Percentiles rank a stretch among this genome's conserved stretches.
Conservation (phyloP, 2,113 vertebrate species). For the Pterocles orientalis region DNA sequence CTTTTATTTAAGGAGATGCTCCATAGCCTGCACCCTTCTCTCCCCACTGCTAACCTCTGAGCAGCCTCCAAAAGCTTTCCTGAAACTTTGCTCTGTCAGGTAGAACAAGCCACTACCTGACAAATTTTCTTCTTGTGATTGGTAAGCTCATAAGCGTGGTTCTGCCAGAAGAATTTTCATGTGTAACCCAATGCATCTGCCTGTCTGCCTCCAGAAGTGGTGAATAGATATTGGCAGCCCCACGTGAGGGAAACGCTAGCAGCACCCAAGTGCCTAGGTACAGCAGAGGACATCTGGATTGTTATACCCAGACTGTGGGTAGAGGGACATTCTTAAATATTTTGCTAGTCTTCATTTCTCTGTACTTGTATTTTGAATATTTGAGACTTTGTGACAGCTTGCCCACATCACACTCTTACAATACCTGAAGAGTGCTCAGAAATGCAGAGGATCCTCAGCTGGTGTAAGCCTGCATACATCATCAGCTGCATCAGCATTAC, state of each 20-base stretch:
- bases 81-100: background rate
- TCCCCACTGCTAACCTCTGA: background rate
- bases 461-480: rapidly evolving
- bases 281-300: background rate
- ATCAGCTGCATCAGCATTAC: background rate
- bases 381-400: background rate
- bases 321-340: background rate
- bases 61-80: background rate
- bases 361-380: background rate
- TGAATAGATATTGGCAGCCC: background rate
- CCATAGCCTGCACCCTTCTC: background rate
- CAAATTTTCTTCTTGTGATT: background rate
- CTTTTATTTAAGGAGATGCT: background rate
- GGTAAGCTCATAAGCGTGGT: background rate
- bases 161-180: background rate
- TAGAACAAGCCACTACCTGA: background rate
- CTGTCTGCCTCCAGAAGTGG: background rate
- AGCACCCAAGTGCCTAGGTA: background rate
- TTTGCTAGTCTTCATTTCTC: background rate
- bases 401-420: background rate
- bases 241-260: background rate
- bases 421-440: background rate
- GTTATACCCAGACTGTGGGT: background rate
- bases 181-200: background rate
- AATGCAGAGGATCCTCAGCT: background rate